Percentiles rank a stretch among this genome's conserved stretches.
phyloP scores from a whole-genome alignment of 2,888 invertebrate genomes.

The Lepeophtheirus nordmannii region DNA sequence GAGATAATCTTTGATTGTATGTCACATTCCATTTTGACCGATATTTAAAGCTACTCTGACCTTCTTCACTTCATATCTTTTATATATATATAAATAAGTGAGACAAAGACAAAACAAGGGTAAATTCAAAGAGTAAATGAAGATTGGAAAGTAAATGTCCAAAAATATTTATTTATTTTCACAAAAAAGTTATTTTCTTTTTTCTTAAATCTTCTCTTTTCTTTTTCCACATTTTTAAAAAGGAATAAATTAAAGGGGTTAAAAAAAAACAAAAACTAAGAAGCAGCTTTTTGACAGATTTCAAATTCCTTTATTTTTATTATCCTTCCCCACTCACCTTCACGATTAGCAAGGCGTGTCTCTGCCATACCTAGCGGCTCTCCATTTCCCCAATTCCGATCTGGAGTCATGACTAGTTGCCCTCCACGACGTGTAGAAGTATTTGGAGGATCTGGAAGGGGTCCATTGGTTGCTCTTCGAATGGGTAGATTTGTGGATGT shows the following conservation, averaged over 20 bases:
- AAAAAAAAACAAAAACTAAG: not conserved
- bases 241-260: not conserved
- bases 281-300: not conserved
- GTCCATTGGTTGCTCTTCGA: conserved; percentile 3
- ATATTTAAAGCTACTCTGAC: too few species aligned
- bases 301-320: not conserved
- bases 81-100: too few species aligned
- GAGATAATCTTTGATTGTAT: too few species aligned
- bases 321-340: not conserved
- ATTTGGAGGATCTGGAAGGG: not conserved
- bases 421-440: not conserved
- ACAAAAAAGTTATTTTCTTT: not conserved
- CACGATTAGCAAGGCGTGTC: not conserved
- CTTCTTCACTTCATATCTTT: too few species aligned
- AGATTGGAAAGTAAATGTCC: too few species aligned
- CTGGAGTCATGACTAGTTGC: not conserved
- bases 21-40: too few species aligned
- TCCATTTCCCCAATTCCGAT: not conserved
- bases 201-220: not conserved
- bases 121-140: too few species aligned
- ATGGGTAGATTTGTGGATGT: not conserved
- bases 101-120: too few species aligned
- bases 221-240: not conserved
- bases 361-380: not conserved
- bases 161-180: too few species aligned